Evolutionary conservation across 2,113 vertebrate species (phyloP).

Genomic region (Semicossyphus pulcher): DNA sequence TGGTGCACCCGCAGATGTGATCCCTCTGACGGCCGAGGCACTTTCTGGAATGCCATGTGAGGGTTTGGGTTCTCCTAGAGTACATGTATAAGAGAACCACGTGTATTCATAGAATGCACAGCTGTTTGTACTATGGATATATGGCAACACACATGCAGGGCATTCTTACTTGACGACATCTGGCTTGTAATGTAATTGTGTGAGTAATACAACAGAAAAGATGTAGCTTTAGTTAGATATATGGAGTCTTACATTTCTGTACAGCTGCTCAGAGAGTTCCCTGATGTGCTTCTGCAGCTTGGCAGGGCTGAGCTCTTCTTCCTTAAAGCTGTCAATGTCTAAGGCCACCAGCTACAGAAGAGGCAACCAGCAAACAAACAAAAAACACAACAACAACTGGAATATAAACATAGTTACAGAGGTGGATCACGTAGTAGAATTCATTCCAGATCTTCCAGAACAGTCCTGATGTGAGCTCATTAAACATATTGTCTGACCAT

Average conservation of each 20-base stretch:
- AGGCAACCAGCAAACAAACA: slow-evolving; percentile 13
- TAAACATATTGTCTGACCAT: not conserved
- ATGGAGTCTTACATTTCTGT: slow-evolving; percentile 91
- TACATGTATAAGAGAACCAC: not conserved
- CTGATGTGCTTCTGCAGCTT: slow-evolving; percentile 92
- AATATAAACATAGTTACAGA: no score
- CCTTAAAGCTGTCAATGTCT: slow-evolving; percentile 92
- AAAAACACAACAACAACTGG: not conserved
- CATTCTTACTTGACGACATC: not conserved
- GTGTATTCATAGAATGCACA: not conserved
- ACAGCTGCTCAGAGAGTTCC: slow-evolving; percentile 95
- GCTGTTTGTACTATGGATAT: not conserved
- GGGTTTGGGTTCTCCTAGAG: slow-evolving; percentile 96
- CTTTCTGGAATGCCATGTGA: slow-evolving; percentile 98
- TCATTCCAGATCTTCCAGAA: no score
- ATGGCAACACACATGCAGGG: not conserved
- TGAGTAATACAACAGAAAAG: not conserved
- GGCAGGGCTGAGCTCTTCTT: slow-evolving; percentile 88
- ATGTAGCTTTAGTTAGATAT: not conserved
- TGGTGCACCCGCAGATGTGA: slow-evolving; percentile 96
- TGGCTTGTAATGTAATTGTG: not conserved
- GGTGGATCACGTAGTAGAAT: no score
- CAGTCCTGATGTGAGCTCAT: not conserved
- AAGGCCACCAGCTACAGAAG: slow-evolving; percentile 92
- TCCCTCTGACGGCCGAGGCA: slow-evolving; percentile 95